Conservation (phyloP, 2,797 vertebrate genomes). For the Fundulus diaphanus region DNA sequence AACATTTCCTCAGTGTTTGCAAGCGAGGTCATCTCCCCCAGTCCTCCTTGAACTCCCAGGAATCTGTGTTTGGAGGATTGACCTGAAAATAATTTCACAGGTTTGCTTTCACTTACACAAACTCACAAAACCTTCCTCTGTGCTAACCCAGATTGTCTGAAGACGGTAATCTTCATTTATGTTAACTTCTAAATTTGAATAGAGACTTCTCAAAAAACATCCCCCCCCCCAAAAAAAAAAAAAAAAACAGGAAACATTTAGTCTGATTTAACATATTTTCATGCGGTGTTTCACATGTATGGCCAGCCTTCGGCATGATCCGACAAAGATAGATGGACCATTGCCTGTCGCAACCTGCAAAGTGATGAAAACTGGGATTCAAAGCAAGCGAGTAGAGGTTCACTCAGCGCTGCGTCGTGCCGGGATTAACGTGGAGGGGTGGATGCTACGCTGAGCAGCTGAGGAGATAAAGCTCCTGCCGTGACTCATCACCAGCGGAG, state of each 20-base stretch:
- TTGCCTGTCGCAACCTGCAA: conserved; percentile 16
- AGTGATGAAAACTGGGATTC: conserved; percentile 17
- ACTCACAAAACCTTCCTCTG: not conserved
- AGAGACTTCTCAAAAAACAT: too few relatives aligned
- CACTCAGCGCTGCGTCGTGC: conserved; percentile 49
- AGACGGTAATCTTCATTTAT: not conserved
- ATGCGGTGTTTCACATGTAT: not conserved
- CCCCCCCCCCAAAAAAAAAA: too few relatives aligned
- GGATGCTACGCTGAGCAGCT: conserved; percentile 72
- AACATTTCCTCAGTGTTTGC: too few relatives aligned
- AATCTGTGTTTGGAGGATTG: too few relatives aligned
- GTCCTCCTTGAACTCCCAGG: too few relatives aligned
- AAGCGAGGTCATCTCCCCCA: too few relatives aligned
- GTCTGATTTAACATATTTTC: not conserved
- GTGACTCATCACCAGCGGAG: conserved; percentile 77
- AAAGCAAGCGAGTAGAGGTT: conserved; percentile 3
- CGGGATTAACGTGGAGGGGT: conserved; percentile 66
- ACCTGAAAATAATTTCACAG: not conserved
- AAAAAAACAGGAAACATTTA: not conserved
- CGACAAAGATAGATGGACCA: conserved; percentile 1
- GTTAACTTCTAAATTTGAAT: not conserved
- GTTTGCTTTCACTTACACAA: not conserved
- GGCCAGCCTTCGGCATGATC: conserved; percentile 5
- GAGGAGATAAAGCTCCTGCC: conserved; percentile 76
- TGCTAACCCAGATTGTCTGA: not conserved